A percentile compares a stretch with the other conserved stretches of the same genome.
phyloP scores from a whole-genome alignment of 2,797 vertebrate species.

The Ispidina picta region DNA sequence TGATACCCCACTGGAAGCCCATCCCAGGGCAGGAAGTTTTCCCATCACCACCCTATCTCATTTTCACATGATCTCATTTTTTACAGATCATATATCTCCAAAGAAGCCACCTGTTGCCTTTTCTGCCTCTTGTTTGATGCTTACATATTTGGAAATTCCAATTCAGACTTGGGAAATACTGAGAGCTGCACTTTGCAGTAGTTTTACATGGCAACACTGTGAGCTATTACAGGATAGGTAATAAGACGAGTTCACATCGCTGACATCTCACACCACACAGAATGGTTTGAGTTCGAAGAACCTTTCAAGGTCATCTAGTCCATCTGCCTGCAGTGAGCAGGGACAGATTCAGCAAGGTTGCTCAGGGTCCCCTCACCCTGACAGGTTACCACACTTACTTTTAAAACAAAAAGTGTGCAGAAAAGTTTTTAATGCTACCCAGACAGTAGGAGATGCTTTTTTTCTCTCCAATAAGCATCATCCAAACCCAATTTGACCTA shows the following conservation, averaged over 20 bases:
- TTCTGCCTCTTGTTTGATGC: background rate
- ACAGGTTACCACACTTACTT: background rate
- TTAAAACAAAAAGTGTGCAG: background rate
- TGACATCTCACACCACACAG: background rate
- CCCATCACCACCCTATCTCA: background rate
- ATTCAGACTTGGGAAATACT: background rate
- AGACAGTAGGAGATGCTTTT: background rate
- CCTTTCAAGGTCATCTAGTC: background rate
- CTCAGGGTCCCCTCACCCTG: background rate
- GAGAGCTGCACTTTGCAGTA: background rate
- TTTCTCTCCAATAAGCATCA: background rate
- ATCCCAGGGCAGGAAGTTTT: background rate
- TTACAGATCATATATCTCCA: background rate
- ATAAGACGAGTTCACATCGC: background rate
- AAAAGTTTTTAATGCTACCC: background rate
- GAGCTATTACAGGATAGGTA: background rate
- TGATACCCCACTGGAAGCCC: accelerated
- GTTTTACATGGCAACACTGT: background rate
- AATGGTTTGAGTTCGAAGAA: background rate
- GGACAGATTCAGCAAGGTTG: background rate
- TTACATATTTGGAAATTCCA: background rate
- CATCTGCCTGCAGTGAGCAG: background rate
- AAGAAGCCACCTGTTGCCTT: accelerated
- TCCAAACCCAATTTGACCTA: background rate
- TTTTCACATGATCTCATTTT: background rate